Evolutionary conservation across 64 coral and sea anemone genomes (phyloP).

Genomic region (Orbicella faveolata): DNA sequence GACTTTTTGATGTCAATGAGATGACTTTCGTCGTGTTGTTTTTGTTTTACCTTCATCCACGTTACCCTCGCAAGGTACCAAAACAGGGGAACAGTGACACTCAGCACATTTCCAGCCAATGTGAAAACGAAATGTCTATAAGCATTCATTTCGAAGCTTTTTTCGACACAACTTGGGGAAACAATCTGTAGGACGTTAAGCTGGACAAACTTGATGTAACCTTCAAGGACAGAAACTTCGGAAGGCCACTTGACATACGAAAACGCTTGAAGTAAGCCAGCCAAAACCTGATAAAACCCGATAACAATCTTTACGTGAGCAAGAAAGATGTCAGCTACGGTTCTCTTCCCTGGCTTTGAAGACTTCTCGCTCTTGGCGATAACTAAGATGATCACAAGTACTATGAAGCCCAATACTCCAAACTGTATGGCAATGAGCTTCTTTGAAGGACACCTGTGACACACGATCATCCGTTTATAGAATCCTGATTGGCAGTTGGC

Average conservation of each 20-base stretch:
- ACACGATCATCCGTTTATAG: background rate
- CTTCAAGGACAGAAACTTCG: background rate
- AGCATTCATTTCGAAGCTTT: background rate
- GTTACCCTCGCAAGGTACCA: slow-evolving; percentile 4
- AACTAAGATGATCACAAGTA: background rate
- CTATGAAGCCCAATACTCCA: background rate
- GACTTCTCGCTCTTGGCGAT: background rate
- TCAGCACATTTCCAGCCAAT: background rate
- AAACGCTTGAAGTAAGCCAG: slow-evolving; percentile 2
- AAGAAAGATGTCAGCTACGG: slow-evolving; percentile 26
- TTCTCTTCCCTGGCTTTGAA: background rate
- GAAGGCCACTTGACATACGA: background rate
- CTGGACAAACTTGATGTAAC: slow-evolving; percentile 28
- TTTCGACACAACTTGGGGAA: background rate
- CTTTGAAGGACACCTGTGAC: slow-evolving; percentile 3
- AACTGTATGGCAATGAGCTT: background rate
- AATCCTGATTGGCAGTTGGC: slow-evolving; percentile 10
- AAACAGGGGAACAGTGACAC: background rate
- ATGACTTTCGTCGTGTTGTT: background rate
- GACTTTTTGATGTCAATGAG: background rate
- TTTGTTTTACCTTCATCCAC: background rate
- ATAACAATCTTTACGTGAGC: slow-evolving; percentile 40
- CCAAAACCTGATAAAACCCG: slow-evolving; percentile 45
- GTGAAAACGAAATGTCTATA: slow-evolving; percentile 10
- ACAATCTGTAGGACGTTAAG: slow-evolving; percentile 27